A percentile compares a stretch with the other conserved stretches of the same genome.
Conservation (phyloP, 37 sponge, comb jelly and placozoan species). For the Diacarnus erythraeanus region DNA sequence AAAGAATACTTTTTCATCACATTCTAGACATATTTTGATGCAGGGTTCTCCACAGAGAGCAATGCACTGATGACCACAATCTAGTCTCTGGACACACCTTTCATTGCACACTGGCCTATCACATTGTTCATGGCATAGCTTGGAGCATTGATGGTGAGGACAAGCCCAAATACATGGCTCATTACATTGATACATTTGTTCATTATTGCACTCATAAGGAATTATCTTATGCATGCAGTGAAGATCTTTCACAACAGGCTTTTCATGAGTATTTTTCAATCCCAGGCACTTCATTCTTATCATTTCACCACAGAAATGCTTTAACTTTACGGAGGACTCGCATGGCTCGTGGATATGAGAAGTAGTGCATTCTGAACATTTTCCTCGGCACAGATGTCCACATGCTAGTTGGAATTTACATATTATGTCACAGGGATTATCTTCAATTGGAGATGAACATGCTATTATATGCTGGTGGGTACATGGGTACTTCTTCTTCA, state of each 20-base stretch:
- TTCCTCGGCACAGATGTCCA: conserved; percentile 74
- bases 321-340: not conserved
- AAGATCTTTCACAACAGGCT: not conserved
- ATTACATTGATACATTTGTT: conserved; percentile 5
- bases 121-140: conserved; percentile 61
- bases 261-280: not conserved
- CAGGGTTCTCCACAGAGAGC: conserved; percentile 82
- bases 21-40: conserved; percentile 51
- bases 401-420: conserved; percentile 46
- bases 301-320: conserved; percentile 41
- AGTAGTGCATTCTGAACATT: conserved; percentile 42
- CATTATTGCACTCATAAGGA: not conserved
- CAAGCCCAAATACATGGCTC: conserved; percentile 47
- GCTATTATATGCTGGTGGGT: conserved; percentile 19
- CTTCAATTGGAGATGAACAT: conserved; percentile 8
- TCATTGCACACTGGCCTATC: conserved; percentile 54
- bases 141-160: conserved; percentile 37
- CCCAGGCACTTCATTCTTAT: conserved; percentile 4
- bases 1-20: conserved; percentile 36
- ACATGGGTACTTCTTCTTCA: conserved; percentile 26
- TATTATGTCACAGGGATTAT: conserved; percentile 10
- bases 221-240: not conserved
- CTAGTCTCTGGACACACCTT: conserved; percentile 38
- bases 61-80: conserved; percentile 70
- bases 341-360: conserved; percentile 47